Base-by-base conservation (phyloP, 2,888 invertebrate genomes). In the Rhopalosiphum nymphaeae region DNA sequence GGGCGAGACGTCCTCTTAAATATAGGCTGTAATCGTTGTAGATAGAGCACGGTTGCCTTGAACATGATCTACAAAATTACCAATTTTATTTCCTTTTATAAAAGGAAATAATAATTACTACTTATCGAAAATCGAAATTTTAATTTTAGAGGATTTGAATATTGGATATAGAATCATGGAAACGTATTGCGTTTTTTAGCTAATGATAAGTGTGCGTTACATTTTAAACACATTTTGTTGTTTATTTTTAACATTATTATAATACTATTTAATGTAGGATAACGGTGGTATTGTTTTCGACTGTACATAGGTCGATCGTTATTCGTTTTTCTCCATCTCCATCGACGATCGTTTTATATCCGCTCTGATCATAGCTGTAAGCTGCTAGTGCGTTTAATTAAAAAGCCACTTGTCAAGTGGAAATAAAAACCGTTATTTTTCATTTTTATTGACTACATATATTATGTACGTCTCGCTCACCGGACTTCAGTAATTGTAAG, bases 351-450 rank as follows among this genome's bases (percentile, higher is more conserved):
- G 21, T 78, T 78, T 78, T 36, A 21, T 78, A 78, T 78, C 78
- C 21, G 9, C 36, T 78, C 36, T 78, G 36, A 78, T 78, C 36
- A 9, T 78, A 78, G 78, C 78, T 78, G 78, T 36, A 56, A 56
- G 56, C 13, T 56, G 89, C 36, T 36, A 56, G 89, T 56, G 89
- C 46, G 90, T 46, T 90, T 90, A 67, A 90, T 90, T 90, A 46
- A 61, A 90, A 90, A 61, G 61, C 61, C 61, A 46, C 90, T 46
- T 46, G 57, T 61, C 57, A 57, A 57, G 57, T 56, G 42, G 42
- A 67, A 89, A 89, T 29, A 61, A 61, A 61, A 46, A 21, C 67
- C 90, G 90, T 78, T 91, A 78, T 91, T 49, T 90, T 78, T 29
- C 36, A 91, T 91, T 91, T 91, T 67, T 91, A 78, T 78, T 49